Percentiles rank a stretch among this genome's conserved stretches.
phyloP scores from a whole-genome alignment of 2,797 vertebrate species.

The Babyrousa celebensis region DNA sequence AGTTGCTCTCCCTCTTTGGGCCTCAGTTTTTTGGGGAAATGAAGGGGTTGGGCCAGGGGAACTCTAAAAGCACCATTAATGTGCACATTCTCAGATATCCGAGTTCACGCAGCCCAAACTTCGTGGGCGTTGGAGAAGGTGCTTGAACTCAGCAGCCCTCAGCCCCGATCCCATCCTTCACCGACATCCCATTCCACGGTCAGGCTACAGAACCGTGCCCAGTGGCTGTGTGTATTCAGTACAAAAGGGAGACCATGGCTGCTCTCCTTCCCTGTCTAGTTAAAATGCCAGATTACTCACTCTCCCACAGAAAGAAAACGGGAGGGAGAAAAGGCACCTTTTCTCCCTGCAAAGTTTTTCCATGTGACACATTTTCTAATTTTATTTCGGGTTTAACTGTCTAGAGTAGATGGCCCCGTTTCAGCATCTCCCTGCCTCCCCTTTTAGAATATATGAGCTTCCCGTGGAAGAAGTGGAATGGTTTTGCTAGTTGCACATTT shows the following conservation, averaged over 20 bases:
- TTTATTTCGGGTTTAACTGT: constrained; percentile 81
- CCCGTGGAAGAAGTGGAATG: not conserved
- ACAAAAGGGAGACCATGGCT: constrained; percentile 61
- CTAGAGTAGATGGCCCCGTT: constrained; percentile 61
- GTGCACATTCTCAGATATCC: constrained; percentile 20
- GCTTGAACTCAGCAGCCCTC: not conserved
- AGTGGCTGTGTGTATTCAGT: constrained; percentile 74
- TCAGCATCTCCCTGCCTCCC: constrained; percentile 47
- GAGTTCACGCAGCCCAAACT: constrained; percentile 5
- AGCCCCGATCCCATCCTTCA: not conserved
- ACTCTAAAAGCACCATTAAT: not conserved
- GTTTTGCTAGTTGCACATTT: constrained; percentile 53
- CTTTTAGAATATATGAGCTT: constrained; percentile 43
- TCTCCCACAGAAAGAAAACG: constrained; percentile 71
- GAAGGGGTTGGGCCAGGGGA: constrained; percentile 31
- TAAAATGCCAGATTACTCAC: constrained; percentile 81
- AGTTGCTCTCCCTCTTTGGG: not conserved
- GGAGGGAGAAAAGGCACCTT: not conserved
- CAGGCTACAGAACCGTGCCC: constrained; percentile 30
- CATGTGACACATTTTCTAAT: constrained; percentile 86
- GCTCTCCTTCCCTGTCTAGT: constrained; percentile 15
- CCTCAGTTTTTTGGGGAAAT: constrained; percentile 42
- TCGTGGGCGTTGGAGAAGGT: not conserved
- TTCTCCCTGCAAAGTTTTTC: constrained; percentile 85
- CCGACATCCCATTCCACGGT: not conserved